These are phyloP conservation scores for Aleiodes sp. DNA, from an alignment of 1,140 invertebrate species.

Conservation along the genomic window DNA sequence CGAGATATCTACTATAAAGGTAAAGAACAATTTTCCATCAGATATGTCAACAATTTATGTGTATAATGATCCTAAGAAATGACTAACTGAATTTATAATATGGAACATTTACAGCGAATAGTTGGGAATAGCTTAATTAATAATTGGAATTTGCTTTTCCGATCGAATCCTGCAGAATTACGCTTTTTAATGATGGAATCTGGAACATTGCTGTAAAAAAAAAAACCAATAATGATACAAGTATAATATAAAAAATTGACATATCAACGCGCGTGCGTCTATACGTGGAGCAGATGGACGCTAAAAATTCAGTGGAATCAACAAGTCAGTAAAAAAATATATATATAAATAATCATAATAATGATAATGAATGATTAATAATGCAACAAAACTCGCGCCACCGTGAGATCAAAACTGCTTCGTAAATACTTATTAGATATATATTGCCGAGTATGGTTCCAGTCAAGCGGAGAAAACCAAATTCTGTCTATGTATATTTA, in stretches of 20 bases:
- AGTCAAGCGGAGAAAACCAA: slow-evolving; percentile 54
- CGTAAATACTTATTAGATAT: slow-evolving; percentile 65
- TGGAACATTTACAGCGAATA: slow-evolving; percentile 56
- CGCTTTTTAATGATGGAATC: slow-evolving; percentile 56
- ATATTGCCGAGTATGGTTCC: slow-evolving; percentile 66
- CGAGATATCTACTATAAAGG: slow-evolving; percentile 88
- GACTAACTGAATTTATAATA: not conserved
- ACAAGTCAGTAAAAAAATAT: slow-evolving; percentile 16
- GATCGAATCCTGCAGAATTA: slow-evolving; percentile 52
- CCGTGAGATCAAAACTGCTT: slow-evolving; percentile 53
- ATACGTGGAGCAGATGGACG: slow-evolving; percentile 27
- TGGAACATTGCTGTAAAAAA: slow-evolving; percentile 52
- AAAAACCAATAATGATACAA: slow-evolving; percentile 43
- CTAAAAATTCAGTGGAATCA: slow-evolving; percentile 17
- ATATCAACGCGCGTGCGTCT: slow-evolving; percentile 56
- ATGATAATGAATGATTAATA: not conserved
- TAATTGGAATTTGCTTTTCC: slow-evolving; percentile 35
- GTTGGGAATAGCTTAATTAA: slow-evolving; percentile 57
- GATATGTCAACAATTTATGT: slow-evolving; percentile 8
- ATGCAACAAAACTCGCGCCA: slow-evolving; percentile 32
- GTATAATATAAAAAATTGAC: slow-evolving; percentile 50
- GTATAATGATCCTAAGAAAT: not conserved
- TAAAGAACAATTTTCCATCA: slow-evolving; percentile 44
- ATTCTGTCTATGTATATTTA: slow-evolving; percentile 39
- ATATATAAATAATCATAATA: not conserved